phyloP scores from a whole-genome alignment of 2,113 vertebrate genomes.

The Nothocercus nigrocapillus region DNA sequence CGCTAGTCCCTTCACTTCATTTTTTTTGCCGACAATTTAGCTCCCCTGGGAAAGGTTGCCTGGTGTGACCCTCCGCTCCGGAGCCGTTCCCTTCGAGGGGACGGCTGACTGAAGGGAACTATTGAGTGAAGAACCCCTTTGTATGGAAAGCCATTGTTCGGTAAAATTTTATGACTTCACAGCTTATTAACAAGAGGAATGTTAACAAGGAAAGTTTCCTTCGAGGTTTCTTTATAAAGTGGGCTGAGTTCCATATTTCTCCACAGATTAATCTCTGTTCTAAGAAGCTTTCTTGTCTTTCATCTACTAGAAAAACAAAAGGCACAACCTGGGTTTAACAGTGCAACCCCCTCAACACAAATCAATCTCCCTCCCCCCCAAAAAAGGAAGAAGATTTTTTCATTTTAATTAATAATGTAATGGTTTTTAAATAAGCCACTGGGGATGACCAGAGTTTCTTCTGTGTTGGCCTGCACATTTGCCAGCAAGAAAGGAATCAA shows the following conservation, averaged over 20 bases:
- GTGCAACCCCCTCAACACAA: background rate
- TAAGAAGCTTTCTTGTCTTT: constrained; percentile 29
- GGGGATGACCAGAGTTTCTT: background rate
- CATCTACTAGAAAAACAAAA: background rate
- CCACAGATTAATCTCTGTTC: constrained; percentile 1
- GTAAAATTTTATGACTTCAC: constrained; percentile 57
- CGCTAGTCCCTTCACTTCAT: too few species aligned
- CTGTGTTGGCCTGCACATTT: background rate
- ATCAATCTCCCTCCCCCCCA: background rate
- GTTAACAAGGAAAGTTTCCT: constrained; percentile 54
- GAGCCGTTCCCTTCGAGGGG: too few species aligned
- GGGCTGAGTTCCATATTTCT: background rate
- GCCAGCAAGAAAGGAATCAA: background rate
- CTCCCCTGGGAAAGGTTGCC: too few species aligned
- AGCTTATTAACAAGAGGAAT: constrained; percentile 61
- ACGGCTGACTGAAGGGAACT: background rate
- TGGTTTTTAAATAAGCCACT: background rate
- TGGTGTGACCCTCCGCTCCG: too few species aligned
- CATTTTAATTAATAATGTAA: background rate
- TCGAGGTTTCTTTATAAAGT: constrained; percentile 47
- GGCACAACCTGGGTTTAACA: background rate
- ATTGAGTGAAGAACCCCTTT: constrained; percentile 48
- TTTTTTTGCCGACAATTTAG: too few species aligned
- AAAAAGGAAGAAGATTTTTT: background rate
- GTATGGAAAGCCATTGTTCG: constrained; percentile 54